phyloP scores from a whole-genome alignment of 1,140 invertebrate genomes.

The Anastrepha ludens region DNA sequence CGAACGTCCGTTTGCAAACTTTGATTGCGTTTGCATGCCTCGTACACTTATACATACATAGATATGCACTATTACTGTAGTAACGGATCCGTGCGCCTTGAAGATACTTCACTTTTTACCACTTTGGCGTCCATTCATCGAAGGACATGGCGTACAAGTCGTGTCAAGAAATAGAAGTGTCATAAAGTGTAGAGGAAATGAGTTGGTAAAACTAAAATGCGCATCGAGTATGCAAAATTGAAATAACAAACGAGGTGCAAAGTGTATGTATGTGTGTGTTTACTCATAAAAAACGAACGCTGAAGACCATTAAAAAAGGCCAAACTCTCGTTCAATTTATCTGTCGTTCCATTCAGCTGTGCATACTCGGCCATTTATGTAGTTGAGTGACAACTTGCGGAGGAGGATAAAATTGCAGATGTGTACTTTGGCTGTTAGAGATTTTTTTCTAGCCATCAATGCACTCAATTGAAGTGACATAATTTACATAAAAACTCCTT shows the following conservation, averaged over 20 bases:
- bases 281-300: not conserved
- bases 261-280: not conserved
- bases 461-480: not conserved
- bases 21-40: constrained; percentile 5
- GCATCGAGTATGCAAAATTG: constrained; percentile 48
- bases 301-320: not conserved
- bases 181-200: constrained; percentile 38
- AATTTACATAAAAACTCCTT: constrained; percentile 1
- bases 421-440: not conserved
- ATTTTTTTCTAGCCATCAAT: not conserved
- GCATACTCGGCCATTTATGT: not conserved
- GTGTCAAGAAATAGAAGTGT: constrained; percentile 33
- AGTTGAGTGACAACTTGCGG: not conserved
- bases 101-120: not conserved
- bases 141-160: constrained; percentile 11
- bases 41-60: not conserved
- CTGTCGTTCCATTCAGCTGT: not conserved
- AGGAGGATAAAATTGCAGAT: not conserved
- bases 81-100: constrained; percentile 34
- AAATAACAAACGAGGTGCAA: constrained; percentile 21
- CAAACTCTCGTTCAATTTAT: not conserved
- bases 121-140: not conserved
- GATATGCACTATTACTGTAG: not conserved
- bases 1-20: not conserved
- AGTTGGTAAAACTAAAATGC: constrained; percentile 44